Evolutionary conservation across 2,113 vertebrate species (phyloP).

Genomic region (Clinocottus analis): DNA sequence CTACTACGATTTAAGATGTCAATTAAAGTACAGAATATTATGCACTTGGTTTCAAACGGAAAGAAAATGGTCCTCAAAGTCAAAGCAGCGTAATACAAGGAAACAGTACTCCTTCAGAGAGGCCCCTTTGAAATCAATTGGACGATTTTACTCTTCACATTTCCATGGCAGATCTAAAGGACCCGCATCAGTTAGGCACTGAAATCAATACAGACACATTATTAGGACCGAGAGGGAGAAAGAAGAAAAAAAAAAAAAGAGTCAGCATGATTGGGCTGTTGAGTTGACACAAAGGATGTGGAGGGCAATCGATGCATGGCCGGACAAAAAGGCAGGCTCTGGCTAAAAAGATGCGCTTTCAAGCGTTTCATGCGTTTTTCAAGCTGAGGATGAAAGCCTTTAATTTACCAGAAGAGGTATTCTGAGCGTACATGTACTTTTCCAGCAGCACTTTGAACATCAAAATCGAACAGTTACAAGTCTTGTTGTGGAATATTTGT

Average conservation of each 20-base stretch:
- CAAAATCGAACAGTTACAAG: not conserved
- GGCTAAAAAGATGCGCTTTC: conserved; percentile 9
- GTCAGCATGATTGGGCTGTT: conserved; percentile 32
- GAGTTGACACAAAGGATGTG: conserved; percentile 38
- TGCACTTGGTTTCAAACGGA: not conserved
- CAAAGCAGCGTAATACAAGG: not conserved
- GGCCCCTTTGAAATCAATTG: conserved; percentile 35
- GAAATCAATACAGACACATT: conserved; percentile 66
- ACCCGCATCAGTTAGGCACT: conserved; percentile 3
- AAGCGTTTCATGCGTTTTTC: not conserved
- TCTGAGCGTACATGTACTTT: not conserved
- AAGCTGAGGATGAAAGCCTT: conserved; percentile 8
- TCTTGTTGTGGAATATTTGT: not conserved
- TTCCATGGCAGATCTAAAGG: conserved; percentile 16
- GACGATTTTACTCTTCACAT: conserved; percentile 28
- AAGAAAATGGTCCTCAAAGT: not conserved
- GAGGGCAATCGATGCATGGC: conserved; percentile 50
- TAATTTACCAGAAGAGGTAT: not conserved
- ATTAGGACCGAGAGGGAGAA: conserved; percentile 26
- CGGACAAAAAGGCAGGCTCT: conserved; percentile 25
- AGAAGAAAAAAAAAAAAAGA: not conserved
- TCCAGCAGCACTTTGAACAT: not conserved
- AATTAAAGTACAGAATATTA: not conserved
- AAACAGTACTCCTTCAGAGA: not conserved
- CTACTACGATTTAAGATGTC: not conserved